Base-by-base conservation (phyloP, 2,113 vertebrate genomes). In the Nibea coibor region DNA sequence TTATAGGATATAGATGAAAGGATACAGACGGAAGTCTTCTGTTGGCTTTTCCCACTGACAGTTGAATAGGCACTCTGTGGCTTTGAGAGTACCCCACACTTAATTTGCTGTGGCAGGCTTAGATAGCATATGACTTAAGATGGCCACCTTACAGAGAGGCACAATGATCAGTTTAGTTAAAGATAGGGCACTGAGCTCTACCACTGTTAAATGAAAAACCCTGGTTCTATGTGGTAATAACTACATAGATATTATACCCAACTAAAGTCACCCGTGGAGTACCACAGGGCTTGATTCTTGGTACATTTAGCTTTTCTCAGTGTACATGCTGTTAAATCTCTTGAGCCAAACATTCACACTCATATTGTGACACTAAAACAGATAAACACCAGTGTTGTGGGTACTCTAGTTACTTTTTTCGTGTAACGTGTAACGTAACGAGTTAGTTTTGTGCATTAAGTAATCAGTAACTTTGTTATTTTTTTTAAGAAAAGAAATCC, bases 41-140 rank as follows among this genome's bases (percentile, higher is more conserved):
- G 90, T 89, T 90, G 88, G 86, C 82, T 87, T 88, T 91, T 91
- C 88, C 86, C 86, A 90, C 87, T 90, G 87, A 89, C 85, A 82
- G 61, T 78, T 87, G 87, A 91, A 89, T 80, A 84, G 87, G 68
- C 47, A 48, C 74, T 87, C 82, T 89, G 83, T 84, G 71, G 68
- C 70, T 81, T 43, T 61, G 62, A 78, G 74, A 73, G 74, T 62
- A 80, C 51, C 75, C 56, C 51, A 73, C 78, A 81, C 57, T 77
- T 83, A 80, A 83, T 85, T 67, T 80, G 61, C 80, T 43, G 63
- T 56, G 83, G 69, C 85, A 77, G 77, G 61, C 73, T 77, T 65
- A 85, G 28, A 45, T 56, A 58, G 63, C 82, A 64, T 72, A 77
- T 68, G 54, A 80, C 67, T 88, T 75, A 64, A 75, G 75, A 88